Conservation (phyloP, 2,113 vertebrate genomes). For the Caloenas nicobarica region DNA sequence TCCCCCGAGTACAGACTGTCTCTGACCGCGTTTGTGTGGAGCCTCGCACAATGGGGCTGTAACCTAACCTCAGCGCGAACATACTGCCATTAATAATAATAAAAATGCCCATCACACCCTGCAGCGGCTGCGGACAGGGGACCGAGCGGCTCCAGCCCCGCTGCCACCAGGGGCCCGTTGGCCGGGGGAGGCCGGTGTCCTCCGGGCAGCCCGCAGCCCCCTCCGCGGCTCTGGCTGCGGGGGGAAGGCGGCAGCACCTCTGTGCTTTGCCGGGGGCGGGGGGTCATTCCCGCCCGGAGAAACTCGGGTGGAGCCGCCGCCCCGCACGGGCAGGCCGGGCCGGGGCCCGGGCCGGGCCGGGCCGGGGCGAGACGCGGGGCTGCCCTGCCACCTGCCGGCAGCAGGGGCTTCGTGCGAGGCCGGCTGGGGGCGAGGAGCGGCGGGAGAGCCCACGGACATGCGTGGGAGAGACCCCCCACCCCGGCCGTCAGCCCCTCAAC, state of each 20-base stretch:
- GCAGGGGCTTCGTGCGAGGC: not conserved
- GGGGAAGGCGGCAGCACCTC: not conserved
- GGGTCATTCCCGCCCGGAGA: not conserved
- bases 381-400: constrained; percentile 65
- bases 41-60: constrained; percentile 40
- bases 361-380: not conserved
- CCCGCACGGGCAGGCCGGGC: not conserved
- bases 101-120: constrained; percentile 21
- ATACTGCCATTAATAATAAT: constrained; percentile 40
- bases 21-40: not conserved
- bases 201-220: not conserved
- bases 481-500: not conserved
- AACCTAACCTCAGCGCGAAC: constrained; percentile 19
- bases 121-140: not conserved
- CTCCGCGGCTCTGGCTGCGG: not conserved
- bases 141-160: not conserved
- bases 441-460: not conserved
- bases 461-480: not conserved
- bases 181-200: not conserved
- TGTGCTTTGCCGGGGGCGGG: not conserved
- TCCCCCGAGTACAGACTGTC: constrained; percentile 30
- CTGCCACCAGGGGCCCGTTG: not conserved
- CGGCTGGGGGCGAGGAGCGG: not conserved
- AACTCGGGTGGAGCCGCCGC: not conserved
- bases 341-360: not conserved